Evolutionary conservation across 2,888 invertebrate genomes (phyloP).

Genomic region (Peribatodes rhomboidaria): DNA sequence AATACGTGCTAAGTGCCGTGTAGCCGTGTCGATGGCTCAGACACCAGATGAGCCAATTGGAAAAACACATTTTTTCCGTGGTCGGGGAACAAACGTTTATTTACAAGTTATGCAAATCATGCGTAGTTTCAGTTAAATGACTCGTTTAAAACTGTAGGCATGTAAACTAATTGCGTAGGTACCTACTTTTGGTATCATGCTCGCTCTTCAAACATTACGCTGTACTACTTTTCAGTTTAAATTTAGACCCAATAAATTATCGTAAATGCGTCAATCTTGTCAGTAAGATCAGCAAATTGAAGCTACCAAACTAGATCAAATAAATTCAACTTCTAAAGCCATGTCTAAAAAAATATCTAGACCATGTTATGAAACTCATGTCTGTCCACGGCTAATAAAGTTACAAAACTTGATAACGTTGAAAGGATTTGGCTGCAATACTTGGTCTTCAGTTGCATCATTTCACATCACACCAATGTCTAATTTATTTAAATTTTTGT

Average conservation of each 20-base stretch:
- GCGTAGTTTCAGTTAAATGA: not conserved
- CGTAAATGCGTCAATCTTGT: not conserved
- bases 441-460: constrained; percentile 23
- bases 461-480: not conserved
- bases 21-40: constrained; percentile 4
- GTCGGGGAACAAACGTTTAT: not conserved
- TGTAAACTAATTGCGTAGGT: too few relatives aligned
- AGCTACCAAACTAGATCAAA: constrained; percentile 8
- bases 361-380: constrained; percentile 12
- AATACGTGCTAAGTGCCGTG: constrained; percentile 57
- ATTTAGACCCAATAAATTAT: not conserved
- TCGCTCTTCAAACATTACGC: too few relatives aligned
- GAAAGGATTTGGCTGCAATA: constrained; percentile 31
- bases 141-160: not conserved
- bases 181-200: too few relatives aligned
- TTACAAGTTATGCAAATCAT: not conserved
- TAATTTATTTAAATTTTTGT: too few relatives aligned
- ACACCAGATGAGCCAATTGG: constrained; percentile 6
- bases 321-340: not conserved
- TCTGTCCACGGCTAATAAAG: constrained; percentile 20
- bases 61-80: constrained; percentile 26
- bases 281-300: not conserved
- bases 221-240: too few relatives aligned
- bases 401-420: constrained; percentile 30
- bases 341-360: constrained; percentile 21